A percentile compares a stretch with the other conserved stretches of the same genome.
Evolutionary conservation across 2,888 invertebrate genomes (phyloP).

Genomic region (Euproctis similis): DNA sequence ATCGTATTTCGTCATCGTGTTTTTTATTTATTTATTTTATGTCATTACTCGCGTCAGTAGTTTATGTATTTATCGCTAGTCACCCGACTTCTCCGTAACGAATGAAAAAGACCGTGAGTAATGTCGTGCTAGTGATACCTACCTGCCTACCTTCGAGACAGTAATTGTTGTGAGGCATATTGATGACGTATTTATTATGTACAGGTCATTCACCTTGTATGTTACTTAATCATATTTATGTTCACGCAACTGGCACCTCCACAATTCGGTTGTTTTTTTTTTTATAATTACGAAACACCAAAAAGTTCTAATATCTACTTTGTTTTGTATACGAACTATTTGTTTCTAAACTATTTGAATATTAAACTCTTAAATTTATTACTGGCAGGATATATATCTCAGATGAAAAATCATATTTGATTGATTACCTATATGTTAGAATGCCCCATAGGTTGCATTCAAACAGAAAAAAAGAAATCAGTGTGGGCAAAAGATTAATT

Average conservation of each 20-base stretch:
- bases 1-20: too few species aligned
- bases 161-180: constrained; percentile 8
- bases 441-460: too few species aligned
- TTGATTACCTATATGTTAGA: too few species aligned
- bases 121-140: constrained; percentile 16
- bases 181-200: constrained; percentile 23
- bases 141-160: constrained; percentile 7
- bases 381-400: constrained; percentile 8
- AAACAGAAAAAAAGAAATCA: too few species aligned
- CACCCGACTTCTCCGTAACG: constrained; percentile 13
- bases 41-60: too few species aligned
- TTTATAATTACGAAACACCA: constrained; percentile 23
- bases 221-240: constrained; percentile 26
- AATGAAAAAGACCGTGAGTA: constrained; percentile 24
- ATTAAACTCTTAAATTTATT: too few species aligned
- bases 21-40: too few species aligned
- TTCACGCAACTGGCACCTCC: constrained; percentile 28
- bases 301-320: constrained; percentile 25
- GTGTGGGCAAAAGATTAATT: too few species aligned
- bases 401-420: constrained; percentile 7
- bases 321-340: constrained; percentile 15
- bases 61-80: too few species aligned
- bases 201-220: constrained; percentile 25
- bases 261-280: constrained; percentile 24
- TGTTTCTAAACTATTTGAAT: constrained; percentile 10